Evolutionary conservation across 2,113 vertebrate genomes (phyloP).

Genomic region (Eudyptes chrysolophus): DNA sequence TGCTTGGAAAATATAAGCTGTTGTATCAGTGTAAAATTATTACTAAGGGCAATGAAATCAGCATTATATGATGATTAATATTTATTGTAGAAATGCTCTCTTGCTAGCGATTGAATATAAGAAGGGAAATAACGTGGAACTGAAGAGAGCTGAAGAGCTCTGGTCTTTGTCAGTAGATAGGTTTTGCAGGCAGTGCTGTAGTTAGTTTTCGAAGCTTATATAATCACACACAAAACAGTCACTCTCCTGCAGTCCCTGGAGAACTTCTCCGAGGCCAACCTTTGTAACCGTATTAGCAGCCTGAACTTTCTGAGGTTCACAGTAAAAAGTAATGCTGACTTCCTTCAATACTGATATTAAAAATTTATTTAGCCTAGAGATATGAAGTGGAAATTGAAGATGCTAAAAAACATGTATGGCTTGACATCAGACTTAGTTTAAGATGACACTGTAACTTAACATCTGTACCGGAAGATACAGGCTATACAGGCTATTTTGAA

Average conservation of each 20-base stretch:
- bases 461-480: background rate
- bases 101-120: background rate
- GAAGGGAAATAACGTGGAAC: background rate
- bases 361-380: constrained; percentile 16
- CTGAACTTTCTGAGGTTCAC: background rate
- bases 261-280: background rate
- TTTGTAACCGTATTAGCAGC: background rate
- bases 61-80: background rate
- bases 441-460: background rate
- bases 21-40: background rate
- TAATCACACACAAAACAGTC: background rate
- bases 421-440: background rate
- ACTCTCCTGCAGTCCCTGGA: background rate
- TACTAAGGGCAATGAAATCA: background rate
- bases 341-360: background rate
- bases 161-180: background rate
- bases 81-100: background rate
- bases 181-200: background rate
- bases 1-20: background rate
- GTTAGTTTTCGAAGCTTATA: background rate
- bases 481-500: background rate
- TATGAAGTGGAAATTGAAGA: background rate
- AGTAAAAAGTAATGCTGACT: background rate
- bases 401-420: background rate
- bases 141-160: background rate